Evolutionary conservation across 2,888 invertebrate species (phyloP).

Genomic region (Tigriopus californicus): DNA sequence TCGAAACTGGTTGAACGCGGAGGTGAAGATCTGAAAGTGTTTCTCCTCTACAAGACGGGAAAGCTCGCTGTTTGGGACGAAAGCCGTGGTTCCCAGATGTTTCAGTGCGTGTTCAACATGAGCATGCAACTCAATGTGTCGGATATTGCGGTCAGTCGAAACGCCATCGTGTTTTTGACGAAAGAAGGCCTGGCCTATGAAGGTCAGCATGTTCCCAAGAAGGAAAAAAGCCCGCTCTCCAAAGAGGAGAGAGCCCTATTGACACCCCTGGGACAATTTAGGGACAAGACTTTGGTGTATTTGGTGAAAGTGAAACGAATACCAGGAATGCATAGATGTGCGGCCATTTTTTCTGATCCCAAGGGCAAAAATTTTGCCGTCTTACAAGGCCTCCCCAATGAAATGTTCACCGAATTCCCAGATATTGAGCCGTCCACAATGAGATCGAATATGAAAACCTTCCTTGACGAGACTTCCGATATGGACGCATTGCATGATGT

Average conservation of each 20-base stretch:
- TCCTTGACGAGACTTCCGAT: background rate
- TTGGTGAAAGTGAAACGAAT: conserved; percentile 6
- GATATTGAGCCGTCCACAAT: background rate
- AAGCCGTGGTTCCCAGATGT: background rate
- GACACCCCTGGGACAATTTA: background rate
- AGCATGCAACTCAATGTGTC: background rate
- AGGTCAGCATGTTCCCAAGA: background rate
- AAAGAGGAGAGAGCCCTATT: too few species aligned
- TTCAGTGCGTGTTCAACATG: background rate
- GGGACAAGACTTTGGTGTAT: background rate
- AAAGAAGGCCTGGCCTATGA: background rate
- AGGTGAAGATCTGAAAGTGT: background rate
- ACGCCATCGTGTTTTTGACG: background rate
- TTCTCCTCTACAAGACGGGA: background rate
- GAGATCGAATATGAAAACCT: background rate
- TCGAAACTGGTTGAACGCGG: background rate
- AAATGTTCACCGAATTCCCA: background rate
- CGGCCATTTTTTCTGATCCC: background rate
- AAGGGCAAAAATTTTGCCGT: conserved; percentile 9
- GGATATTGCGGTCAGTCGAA: background rate
- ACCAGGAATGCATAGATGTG: background rate
- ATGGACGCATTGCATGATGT: background rate
- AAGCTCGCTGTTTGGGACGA: background rate
- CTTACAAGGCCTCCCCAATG: background rate
- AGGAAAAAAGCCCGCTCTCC: background rate